Percentiles rank a stretch among this genome's conserved stretches.
phyloP scores from a whole-genome alignment of 1,140 invertebrate genomes.

The Kradibia gibbosae region DNA sequence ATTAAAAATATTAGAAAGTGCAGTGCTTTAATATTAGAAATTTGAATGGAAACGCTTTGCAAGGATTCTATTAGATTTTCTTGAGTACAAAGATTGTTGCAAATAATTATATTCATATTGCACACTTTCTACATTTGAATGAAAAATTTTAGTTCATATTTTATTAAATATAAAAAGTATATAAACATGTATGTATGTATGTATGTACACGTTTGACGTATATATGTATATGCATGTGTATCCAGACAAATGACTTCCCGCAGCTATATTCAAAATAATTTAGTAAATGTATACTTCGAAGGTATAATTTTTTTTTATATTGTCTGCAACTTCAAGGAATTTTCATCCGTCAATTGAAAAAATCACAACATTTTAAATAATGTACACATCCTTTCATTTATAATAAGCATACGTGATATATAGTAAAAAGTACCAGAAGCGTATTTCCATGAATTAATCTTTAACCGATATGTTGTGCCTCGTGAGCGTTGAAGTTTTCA shows the following conservation, averaged over 20 bases:
- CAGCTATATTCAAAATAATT: background rate
- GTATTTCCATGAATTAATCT: no score
- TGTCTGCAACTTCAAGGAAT: slow-evolving; percentile 3
- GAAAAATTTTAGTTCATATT: background rate
- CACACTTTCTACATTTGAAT: background rate
- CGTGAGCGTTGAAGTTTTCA: no score
- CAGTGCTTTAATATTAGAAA: background rate
- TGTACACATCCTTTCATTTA: background rate
- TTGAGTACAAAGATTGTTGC: background rate
- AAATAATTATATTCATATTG: slow-evolving; percentile 10
- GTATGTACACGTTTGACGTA: no score
- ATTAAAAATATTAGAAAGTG: background rate
- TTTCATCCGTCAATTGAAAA: background rate
- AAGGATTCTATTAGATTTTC: background rate
- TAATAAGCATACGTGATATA: no score
- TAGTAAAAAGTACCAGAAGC: no score
- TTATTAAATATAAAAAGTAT: background rate
- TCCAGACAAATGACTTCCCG: slow-evolving; percentile 5
- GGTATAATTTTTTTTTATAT: slow-evolving; percentile 23
- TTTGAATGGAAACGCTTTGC: background rate
- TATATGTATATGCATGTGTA: no score
- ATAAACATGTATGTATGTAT: background rate
- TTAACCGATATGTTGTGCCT: no score
- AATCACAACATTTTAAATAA: background rate
- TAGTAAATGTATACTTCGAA: background rate